Conservation (phyloP, 1,140 invertebrate species). For the Archivesica marissinica region DNA sequence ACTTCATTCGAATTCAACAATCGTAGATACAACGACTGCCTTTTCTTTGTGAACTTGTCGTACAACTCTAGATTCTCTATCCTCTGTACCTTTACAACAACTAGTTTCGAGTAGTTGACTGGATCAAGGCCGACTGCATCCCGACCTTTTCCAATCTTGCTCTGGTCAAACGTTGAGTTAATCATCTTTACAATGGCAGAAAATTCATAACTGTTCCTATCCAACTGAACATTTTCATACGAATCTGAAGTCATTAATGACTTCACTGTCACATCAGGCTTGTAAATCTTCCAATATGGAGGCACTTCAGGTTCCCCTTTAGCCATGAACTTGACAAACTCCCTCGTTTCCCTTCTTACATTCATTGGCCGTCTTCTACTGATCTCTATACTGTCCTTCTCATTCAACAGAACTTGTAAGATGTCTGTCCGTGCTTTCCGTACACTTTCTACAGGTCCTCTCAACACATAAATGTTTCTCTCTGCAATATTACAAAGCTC, state of each 20-base stretch:
- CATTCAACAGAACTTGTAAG: conserved; percentile 8
- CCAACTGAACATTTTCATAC: conserved; percentile 7
- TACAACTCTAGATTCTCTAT: conserved; percentile 48
- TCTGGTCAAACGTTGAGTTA: neutral
- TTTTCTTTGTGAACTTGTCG: neutral
- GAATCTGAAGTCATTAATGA: neutral
- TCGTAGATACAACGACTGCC: conserved; percentile 8
- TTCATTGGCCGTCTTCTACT: neutral
- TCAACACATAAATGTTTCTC: conserved; percentile 15
- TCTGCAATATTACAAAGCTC: too few relatives aligned
- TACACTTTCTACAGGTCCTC: conserved; percentile 24
- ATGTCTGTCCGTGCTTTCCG: neutral
- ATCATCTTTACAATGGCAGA: neutral
- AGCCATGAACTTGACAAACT: neutral
- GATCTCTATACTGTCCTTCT: neutral
- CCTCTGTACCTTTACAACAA: conserved; percentile 34
- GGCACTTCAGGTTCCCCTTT: conserved; percentile 8
- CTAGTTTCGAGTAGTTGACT: neutral
- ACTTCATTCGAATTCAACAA: neutral
- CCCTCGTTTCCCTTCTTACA: conserved; percentile 13
- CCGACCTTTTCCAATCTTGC: conserved; percentile 15
- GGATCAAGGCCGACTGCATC: conserved; percentile 23
- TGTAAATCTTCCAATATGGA: conserved; percentile 28
- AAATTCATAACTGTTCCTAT: neutral
- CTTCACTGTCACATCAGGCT: neutral